Conservation (phyloP, 2,888 invertebrate genomes). For the Epicampocera succincta region DNA sequence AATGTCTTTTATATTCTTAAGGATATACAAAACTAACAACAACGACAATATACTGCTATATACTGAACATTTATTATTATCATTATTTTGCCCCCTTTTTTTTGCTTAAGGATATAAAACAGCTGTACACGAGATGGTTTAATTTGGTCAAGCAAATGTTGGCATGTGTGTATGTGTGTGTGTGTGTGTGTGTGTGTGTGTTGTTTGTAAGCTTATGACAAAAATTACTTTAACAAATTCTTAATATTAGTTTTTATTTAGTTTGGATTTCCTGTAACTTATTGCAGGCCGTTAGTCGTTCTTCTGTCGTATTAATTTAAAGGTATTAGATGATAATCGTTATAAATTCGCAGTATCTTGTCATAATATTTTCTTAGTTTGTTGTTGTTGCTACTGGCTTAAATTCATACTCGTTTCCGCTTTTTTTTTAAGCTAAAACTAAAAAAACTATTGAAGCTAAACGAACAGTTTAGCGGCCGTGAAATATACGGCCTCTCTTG, state of each 20-base stretch:
- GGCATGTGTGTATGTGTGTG: background rate
- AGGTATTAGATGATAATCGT: background rate
- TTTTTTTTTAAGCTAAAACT: too few relatives aligned
- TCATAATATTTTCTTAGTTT: too few relatives aligned
- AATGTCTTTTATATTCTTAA: conserved; percentile 14
- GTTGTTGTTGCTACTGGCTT: too few relatives aligned
- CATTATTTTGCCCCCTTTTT: background rate
- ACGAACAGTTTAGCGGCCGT: too few relatives aligned
- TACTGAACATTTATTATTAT: conserved; percentile 39
- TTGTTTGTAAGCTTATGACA: background rate
- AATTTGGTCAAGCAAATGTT: background rate
- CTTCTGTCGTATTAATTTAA: background rate
- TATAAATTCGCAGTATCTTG: too few relatives aligned
- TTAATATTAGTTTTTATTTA: conserved; percentile 3
- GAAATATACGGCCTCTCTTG: too few relatives aligned
- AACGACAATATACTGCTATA: conserved; percentile 13
- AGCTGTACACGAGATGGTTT: conserved; percentile 29
- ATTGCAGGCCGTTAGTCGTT: background rate
- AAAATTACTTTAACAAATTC: conserved; percentile 19
- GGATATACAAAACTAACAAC: conserved; percentile 9
- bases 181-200: conserved; percentile 6
- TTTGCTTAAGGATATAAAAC: conserved; percentile 20
- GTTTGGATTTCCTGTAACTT: background rate
- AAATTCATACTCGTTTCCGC: too few relatives aligned
- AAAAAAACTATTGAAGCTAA: too few relatives aligned